phyloP scores from a whole-genome alignment of 2,797 vertebrate genomes.

The Enteromius mattozi region DNA sequence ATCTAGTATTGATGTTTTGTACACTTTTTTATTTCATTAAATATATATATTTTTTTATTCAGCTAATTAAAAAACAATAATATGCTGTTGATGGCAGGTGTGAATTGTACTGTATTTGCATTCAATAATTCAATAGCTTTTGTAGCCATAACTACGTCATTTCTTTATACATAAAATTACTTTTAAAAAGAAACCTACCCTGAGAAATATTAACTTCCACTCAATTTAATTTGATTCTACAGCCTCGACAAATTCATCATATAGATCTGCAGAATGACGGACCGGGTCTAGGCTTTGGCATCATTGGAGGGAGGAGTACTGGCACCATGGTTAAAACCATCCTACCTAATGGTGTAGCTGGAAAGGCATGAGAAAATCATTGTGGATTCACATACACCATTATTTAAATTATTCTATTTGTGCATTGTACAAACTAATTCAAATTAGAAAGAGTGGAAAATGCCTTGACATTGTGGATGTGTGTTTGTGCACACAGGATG shows the following conservation, averaged over 20 bases:
- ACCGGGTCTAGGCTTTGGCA: conserved; percentile 94
- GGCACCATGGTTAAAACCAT: conserved; percentile 96
- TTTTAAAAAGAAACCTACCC: neutral
- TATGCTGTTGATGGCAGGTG: neutral
- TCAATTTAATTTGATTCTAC: neutral
- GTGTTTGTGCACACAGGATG: conserved; percentile 77
- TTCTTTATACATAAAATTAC: neutral
- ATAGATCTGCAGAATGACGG: conserved; percentile 92
- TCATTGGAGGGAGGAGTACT: conserved; percentile 89
- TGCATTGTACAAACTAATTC: neutral
- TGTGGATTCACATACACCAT: neutral
- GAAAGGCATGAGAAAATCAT: conserved; percentile 79
- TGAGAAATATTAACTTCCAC: neutral
- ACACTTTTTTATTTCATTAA: neutral
- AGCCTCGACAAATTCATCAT: conserved; percentile 78
- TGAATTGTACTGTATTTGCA: neutral
- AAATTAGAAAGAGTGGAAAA: neutral
- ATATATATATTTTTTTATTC: neutral
- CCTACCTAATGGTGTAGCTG: conserved; percentile 89
- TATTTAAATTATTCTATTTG: neutral
- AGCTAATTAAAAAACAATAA: neutral
- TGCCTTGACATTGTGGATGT: neutral
- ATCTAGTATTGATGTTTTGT: neutral
- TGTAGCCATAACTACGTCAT: neutral
- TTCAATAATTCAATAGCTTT: neutral